A percentile compares a stretch with the other conserved stretches of the same genome.
phyloP scores from a whole-genome alignment of 2,797 vertebrate genomes.

The Hemibagrus guttatus region DNA sequence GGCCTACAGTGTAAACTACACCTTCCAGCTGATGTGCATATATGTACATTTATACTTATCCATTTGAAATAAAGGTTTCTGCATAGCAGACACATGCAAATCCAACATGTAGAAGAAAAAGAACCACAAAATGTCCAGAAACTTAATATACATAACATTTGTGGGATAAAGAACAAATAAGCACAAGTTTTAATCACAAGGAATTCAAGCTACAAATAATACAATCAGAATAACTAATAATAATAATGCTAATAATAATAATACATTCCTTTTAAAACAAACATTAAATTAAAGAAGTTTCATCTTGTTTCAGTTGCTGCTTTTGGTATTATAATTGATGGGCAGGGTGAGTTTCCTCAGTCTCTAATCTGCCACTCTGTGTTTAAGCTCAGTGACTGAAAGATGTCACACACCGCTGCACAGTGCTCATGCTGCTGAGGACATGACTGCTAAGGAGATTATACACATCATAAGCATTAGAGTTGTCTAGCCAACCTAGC shows the following conservation, averaged over 20 bases:
- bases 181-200: neutral
- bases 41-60: neutral
- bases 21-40: neutral
- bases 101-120: neutral
- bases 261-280: too few species aligned
- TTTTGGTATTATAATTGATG: constrained; percentile 8
- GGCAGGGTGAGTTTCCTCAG: constrained; percentile 20
- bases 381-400: constrained; percentile 41
- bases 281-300: neutral
- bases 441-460: constrained; percentile 34
- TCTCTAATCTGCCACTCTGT: constrained; percentile 29
- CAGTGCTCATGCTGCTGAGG: constrained; percentile 26
- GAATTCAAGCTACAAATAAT: neutral
- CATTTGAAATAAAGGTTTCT: neutral
- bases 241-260: neutral
- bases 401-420: constrained; percentile 36
- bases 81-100: neutral
- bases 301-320: constrained; percentile 9
- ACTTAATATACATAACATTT: neutral
- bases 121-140: neutral
- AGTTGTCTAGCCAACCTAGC: constrained; percentile 1
- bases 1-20: neutral
- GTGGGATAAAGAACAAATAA: neutral
- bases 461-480: constrained; percentile 19
- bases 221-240: neutral